Evolutionary conservation across 2,888 invertebrate species (phyloP).

Genomic region (Drosophila phalerata): DNA sequence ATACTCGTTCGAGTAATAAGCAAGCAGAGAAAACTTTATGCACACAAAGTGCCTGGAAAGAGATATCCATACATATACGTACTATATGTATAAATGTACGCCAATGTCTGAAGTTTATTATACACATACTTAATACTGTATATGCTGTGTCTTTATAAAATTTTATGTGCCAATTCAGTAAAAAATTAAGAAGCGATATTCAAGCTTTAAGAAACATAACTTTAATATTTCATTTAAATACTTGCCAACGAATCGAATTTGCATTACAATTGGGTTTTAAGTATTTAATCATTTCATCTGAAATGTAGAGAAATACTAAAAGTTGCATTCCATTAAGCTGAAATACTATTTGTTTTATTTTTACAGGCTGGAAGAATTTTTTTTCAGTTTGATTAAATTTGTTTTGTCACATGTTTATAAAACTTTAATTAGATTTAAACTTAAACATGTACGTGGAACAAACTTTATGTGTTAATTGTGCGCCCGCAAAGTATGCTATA

Average conservation of each 20-base stretch:
- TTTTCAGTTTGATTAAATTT: not conserved
- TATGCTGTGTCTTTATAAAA: conserved; percentile 7
- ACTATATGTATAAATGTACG: conserved; percentile 13
- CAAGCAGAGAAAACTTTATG: conserved; percentile 49
- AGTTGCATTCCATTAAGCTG: not conserved
- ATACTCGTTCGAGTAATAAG: conserved; percentile 60
- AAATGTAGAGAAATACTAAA: not conserved
- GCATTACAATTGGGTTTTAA: not conserved
- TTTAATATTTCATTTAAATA: conserved; percentile 5
- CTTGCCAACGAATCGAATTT: not conserved
- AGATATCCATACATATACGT: conserved; percentile 15
- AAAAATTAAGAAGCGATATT: conserved; percentile 25
- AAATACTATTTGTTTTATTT: not conserved
- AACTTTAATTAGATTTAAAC: not conserved
- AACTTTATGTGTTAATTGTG: conserved; percentile 7
- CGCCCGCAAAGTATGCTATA: conserved; percentile 42
- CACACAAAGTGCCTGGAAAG: conserved; percentile 32
- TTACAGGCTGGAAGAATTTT: not conserved
- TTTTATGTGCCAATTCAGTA: conserved; percentile 28
- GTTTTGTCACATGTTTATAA: not conserved
- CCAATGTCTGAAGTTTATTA: conserved; percentile 40
- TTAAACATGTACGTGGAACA: not conserved
- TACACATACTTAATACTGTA: conserved; percentile 5
- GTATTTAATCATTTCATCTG: no score
- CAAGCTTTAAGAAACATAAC: not conserved